Evolutionary conservation across 2,113 vertebrate species (phyloP), one percentile per base, ranked within the genome.

Genomic region (Verasper variegatus): DNA sequence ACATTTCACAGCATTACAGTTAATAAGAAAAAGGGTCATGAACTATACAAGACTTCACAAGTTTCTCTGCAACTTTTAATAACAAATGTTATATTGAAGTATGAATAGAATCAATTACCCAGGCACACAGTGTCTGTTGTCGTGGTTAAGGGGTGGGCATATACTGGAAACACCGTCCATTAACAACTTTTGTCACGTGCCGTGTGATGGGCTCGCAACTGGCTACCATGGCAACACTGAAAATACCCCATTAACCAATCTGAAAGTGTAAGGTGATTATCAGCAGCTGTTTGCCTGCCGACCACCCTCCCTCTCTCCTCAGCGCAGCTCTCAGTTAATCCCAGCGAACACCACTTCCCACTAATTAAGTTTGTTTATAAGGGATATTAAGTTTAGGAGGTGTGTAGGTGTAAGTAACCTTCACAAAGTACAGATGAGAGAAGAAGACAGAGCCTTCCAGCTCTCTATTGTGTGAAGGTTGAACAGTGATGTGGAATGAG

Each of bases 341-440:
- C 54, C 74, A 61, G 71, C 64, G 14, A 82, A 84, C 87, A 89
- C 88, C 80, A 79, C 87, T 88, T 90, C 76, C 63, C 81, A 59
- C 89, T 94, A 93, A 95, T 94, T 93, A 93, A 86, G 87, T 92
- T 92, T 93, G 91, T 94, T 94, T 93, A 90, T 91, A 86, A 85
- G 79, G 77, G 85, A 89, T 90, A 92, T 92, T 90, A 89, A 89
- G 87, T 92, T 91, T 90, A 84, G 90, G 78, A 68, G 77, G 76
- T 68, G 76, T 66, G 92, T 91, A 89, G 92, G 93, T 80, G 92
- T 92, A 73, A 76, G 83, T 91, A 92, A 92, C 92, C 89, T 92
- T 93, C 90, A 88, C 57, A 74, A 71, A 90, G 77, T 84, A 72
- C 67, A 88, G 64, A 82, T 9, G 15, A 73, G 77, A 72, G 72